These are phyloP conservation scores for Athalia circularis DNA, from an alignment of 2,888 invertebrate species.

Conservation along the genomic window DNA sequence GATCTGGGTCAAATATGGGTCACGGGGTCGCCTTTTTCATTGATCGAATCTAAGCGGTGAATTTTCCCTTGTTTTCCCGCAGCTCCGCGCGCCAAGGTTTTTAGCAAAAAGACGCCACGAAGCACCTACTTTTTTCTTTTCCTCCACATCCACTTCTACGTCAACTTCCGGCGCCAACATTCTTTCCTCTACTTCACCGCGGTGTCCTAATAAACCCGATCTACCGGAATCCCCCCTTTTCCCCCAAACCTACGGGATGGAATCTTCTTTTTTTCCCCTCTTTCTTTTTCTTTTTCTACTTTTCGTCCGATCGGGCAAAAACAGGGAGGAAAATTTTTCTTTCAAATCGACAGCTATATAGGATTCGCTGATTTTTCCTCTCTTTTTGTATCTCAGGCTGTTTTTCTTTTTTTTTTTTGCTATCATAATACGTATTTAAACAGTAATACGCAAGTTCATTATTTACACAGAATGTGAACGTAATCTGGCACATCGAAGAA, in stretches of 20 bases:
- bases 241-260: not conserved
- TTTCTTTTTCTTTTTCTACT: not conserved
- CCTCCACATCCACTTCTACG: not conserved
- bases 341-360: too few species aligned
- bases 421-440: too few species aligned
- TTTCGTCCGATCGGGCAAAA: not conserved
- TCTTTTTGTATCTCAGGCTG: not conserved
- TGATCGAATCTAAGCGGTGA: constrained; percentile 60
- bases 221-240: not conserved
- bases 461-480: not conserved
- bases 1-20: constrained; percentile 52
- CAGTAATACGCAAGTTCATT: too few species aligned
- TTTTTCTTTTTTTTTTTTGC: too few species aligned
- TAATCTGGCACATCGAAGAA: not conserved
- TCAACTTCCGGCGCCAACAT: constrained; percentile 8
- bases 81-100: constrained; percentile 38
- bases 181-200: not conserved
- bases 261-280: too few species aligned
- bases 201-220: not conserved
- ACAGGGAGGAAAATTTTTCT: not conserved
- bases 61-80: constrained; percentile 53
- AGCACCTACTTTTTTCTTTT: not conserved
- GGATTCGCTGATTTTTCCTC: not conserved
- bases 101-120: too few species aligned
- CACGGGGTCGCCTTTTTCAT: constrained; percentile 65